Evolutionary conservation across 2,888 invertebrate species (phyloP), one percentile per base, ranked within the genome.

Genomic region (Scaptodrosophila latifasciaeformis): DNA sequence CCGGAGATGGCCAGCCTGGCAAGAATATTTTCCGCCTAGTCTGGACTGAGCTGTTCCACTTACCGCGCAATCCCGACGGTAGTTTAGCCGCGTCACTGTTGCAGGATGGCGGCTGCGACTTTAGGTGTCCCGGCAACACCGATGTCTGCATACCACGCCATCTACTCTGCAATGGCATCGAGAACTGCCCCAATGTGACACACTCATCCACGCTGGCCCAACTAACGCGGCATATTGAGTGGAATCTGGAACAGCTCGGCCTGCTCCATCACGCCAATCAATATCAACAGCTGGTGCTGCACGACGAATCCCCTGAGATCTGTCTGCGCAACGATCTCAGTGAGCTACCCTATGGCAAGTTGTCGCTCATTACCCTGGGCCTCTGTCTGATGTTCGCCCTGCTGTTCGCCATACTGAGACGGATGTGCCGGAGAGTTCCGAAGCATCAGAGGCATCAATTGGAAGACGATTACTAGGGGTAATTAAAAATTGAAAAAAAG

Each of bases 11-110:
- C 0, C 92, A 93, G 62, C 94, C 95, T 0, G 93, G 95, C 0
- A 88, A 93, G 55, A 94, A 95, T 7, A 92, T 94, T 9, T 96
- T 96, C 82, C 94, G 95, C 82, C 91, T 96, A 29, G 94, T 93
- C 10, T 96, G 96, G 96, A 96, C 95, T 1, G 96, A 96, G 70
- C 88, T 96, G 34, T 94, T 92, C 81, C 95, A 95, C 84, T 87
- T 96, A 68, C 95, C 95, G 0, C 90, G 94, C 66, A 95, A 95
- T 85, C 90, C 92, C 15, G 93, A 94, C 67, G 95, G 95, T 0
- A 91, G 91, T 18, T 84, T 92, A 30, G 93, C 93, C 88, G 93
- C 93, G 0, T 93, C 94, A 27, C 90, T 92, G 61, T 86, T 95
- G 46, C 92, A 91, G 27, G 92, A 92, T 75, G 89, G 89, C 48